These are phyloP conservation scores for Cacatua alba DNA, from an alignment of 2,113 vertebrate species.

Conservation along the genomic window DNA sequence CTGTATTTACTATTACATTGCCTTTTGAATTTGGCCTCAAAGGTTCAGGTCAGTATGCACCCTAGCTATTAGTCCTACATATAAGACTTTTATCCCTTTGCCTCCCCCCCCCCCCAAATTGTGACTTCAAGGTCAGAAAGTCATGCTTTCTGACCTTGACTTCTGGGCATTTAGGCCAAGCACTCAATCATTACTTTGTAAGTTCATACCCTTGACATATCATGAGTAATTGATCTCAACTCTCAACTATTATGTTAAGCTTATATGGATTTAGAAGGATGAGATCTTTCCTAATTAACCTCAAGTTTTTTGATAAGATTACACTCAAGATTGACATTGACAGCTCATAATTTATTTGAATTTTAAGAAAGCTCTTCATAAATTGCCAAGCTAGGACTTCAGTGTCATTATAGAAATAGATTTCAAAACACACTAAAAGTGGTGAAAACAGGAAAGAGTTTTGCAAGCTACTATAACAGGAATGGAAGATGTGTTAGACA, in stretches of 20 bases:
- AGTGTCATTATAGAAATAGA: not conserved
- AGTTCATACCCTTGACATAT: conserved; percentile 63
- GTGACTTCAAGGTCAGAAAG: not conserved
- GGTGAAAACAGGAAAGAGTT: not conserved
- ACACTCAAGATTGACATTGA: conserved; percentile 65
- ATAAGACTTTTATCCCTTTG: not conserved
- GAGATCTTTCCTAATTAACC: conserved; percentile 72
- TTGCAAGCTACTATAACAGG: not conserved
- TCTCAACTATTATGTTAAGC: conserved; percentile 70
- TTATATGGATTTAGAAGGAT: conserved; percentile 70
- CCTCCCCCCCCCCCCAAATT: not conserved
- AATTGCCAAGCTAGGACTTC: conserved; percentile 5
- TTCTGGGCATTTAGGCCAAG: conserved; percentile 61
- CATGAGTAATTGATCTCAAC: conserved; percentile 68
- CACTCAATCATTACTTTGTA: conserved; percentile 51
- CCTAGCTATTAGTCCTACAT: not conserved
- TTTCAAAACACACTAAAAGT: not conserved
- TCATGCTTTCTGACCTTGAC: conserved; percentile 68
- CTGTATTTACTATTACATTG: not conserved
- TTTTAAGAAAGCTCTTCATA: conserved; percentile 60
- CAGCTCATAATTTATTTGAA: conserved; percentile 66
- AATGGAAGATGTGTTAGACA: not conserved
- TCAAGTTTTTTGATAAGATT: conserved; percentile 67
- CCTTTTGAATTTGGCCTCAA: conserved; percentile 4
- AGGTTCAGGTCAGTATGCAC: not conserved